These are phyloP conservation scores for Astyanax mexicanus DNA, from an alignment of 2,797 vertebrate species.

Conservation along the genomic window DNA sequence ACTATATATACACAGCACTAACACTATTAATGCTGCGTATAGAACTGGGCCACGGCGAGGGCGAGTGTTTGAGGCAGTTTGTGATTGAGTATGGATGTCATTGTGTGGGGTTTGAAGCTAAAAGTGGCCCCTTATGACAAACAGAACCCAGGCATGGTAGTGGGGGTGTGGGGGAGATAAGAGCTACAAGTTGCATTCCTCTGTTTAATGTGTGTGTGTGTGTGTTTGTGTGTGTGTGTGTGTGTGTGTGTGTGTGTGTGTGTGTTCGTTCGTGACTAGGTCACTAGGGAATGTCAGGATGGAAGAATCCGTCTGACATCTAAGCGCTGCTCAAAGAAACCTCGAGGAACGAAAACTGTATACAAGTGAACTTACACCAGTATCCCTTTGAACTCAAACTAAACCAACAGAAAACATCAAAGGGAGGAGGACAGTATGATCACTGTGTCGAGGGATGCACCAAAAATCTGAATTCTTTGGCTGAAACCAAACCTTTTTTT, in stretches of 20 bases:
- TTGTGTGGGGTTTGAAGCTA: slow-evolving; percentile 25
- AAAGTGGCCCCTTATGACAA: slow-evolving; percentile 54
- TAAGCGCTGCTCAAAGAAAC: slow-evolving; percentile 52
- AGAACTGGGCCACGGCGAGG: background rate
- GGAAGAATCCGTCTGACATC: slow-evolving; percentile 56
- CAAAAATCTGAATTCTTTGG: no score
- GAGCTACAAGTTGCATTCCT: slow-evolving; percentile 55
- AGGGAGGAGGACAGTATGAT: slow-evolving; percentile 52
- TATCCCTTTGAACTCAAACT: slow-evolving; percentile 81
- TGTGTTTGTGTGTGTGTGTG: slow-evolving; percentile 50
- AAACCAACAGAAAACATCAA: slow-evolving; percentile 62
- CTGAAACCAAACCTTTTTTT: no score
- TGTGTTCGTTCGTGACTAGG: slow-evolving; percentile 33
- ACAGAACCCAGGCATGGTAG: slow-evolving; percentile 50
- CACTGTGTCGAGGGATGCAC: no score
- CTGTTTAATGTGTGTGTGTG: slow-evolving; percentile 47
- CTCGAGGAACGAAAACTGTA: slow-evolving; percentile 47
- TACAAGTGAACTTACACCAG: slow-evolving; percentile 72
- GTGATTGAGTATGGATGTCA: slow-evolving; percentile 56
- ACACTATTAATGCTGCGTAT: background rate
- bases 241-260: slow-evolving; percentile 52
- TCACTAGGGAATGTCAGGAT: slow-evolving; percentile 39
- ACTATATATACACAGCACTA: no score
- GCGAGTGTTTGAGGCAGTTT: slow-evolving; percentile 25
- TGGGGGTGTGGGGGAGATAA: slow-evolving; percentile 39